Evolutionary conservation across 2,797 vertebrate species (phyloP), one percentile per base, ranked within the genome.

Genomic region (Tokudaia muenninki): DNA sequence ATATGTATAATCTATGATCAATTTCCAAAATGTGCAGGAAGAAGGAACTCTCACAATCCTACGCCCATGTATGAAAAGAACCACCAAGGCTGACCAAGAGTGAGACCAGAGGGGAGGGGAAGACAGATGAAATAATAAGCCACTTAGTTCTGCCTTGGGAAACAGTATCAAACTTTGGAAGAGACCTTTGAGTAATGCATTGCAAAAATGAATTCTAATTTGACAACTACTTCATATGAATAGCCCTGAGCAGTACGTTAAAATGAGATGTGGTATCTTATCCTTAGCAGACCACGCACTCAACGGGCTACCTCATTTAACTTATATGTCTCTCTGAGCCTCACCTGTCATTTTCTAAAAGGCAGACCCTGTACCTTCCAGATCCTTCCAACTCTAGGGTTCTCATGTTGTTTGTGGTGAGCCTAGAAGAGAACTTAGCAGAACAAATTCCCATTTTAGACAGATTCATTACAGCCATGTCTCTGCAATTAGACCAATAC

Each of bases 321-420:
- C 44, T 86, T 17, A 6, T 31, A 67, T 50, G 29, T 24, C 63
- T 91, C 63, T 86, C 47, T 47, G 13, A 89, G 17, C 6, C 44
- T 75, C 12, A 11, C 63, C 59, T 79, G n/a, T 87, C 90, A 44
- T 89, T 89, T 95, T 96, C 57, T 95, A 55, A 87, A 96, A 84
- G 50, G 44, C 16, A 41, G 17, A 3, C 31, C 9, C 21, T 92
- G 52, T 3, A 47, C 55, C 16, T 92, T 87, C 24, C 77, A 93
- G 10, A 14, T 91, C 11, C 34, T 92, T 78, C 12, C 55, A 63
- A 17, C 17, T 94, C 26, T 74, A 1, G 12, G 22, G 21, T 90
- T 90, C 93, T 94, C 70, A 29, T 29, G 44, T 41, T 41, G 89
- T 92, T 95, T 94, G 65, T 52, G 31, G 47, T 87, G 34, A 55